Evolutionary conservation across 2,888 invertebrate genomes (phyloP).

Genomic region (Epistrophe eligans): DNA sequence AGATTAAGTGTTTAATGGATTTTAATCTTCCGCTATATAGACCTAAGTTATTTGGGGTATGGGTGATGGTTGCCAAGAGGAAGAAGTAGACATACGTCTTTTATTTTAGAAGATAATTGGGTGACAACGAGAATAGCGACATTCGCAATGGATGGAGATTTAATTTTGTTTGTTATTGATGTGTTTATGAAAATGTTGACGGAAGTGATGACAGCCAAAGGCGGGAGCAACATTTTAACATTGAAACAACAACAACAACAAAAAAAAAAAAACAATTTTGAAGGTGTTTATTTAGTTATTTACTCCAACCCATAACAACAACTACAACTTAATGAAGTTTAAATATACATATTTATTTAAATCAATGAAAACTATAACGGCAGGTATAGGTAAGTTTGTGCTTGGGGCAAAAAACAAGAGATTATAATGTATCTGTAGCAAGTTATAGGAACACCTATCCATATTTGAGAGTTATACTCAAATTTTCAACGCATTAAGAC

Average conservation of each 20-base stretch:
- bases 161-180: conserved; percentile 65
- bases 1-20: conserved; percentile 76
- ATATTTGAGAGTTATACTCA: too few species aligned
- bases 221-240: conserved; percentile 8
- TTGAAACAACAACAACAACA: too few species aligned
- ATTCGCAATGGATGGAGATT: conserved; percentile 1
- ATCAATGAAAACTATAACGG: too few species aligned
- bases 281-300: neutral
- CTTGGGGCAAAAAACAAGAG: too few species aligned
- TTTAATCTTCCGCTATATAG: conserved; percentile 63
- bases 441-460: too few species aligned
- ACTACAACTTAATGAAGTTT: too few species aligned
- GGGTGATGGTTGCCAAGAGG: conserved; percentile 14
- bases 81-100: conserved; percentile 55
- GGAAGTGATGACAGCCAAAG: conserved; percentile 47
- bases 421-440: too few species aligned
- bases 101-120: conserved; percentile 69
- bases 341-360: too few species aligned
- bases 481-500: too few species aligned
- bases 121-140: conserved; percentile 61
- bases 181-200: conserved; percentile 69
- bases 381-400: too few species aligned
- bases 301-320: too few species aligned
- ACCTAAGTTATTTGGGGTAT: too few species aligned
- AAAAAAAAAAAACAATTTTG: neutral